These are phyloP conservation scores for Porites australiensis DNA, from an alignment of 64 coral and sea anemone genomes.

Conservation along the genomic window DNA sequence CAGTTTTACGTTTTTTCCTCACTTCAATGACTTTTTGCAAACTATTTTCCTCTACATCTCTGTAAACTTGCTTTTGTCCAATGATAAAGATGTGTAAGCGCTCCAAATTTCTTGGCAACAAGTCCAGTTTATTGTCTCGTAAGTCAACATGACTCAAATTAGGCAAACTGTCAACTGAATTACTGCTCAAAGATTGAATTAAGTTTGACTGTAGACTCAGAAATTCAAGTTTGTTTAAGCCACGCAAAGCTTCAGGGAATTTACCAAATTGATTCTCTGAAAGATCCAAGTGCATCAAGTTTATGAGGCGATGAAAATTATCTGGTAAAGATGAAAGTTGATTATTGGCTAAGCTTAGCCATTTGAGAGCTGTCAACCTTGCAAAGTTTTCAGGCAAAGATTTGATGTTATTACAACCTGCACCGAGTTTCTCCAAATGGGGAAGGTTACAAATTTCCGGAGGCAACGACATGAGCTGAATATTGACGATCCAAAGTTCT, in stretches of 20 bases:
- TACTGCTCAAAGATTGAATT: slow-evolving; percentile 55
- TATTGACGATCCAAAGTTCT: slow-evolving; percentile 93
- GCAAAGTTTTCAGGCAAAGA: slow-evolving; percentile 75
- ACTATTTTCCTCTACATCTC: slow-evolving; percentile 38
- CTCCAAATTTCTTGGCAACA: slow-evolving; percentile 88
- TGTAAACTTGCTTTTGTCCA: slow-evolving; percentile 75
- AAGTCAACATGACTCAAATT: slow-evolving; percentile 82
- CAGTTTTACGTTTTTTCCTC: slow-evolving; percentile 22
- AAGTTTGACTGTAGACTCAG: slow-evolving; percentile 77
- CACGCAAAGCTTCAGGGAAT: slow-evolving; percentile 76
- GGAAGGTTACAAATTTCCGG: slow-evolving; percentile 89
- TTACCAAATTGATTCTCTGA: slow-evolving; percentile 71
- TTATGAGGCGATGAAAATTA: slow-evolving; percentile 72
- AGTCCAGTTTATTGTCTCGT: slow-evolving; percentile 73
- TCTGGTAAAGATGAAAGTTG: slow-evolving; percentile 76
- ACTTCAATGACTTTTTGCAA: slow-evolving; percentile 30
- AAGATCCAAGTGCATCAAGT: slow-evolving; percentile 83
- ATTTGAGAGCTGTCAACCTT: slow-evolving; percentile 63
- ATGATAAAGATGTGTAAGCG: slow-evolving; percentile 76
- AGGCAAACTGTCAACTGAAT: slow-evolving; percentile 17
- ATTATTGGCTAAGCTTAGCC: slow-evolving; percentile 82
- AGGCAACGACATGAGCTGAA: slow-evolving; percentile 94
- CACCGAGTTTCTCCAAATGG: slow-evolving; percentile 87
- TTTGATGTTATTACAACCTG: slow-evolving; percentile 82
- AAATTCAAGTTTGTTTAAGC: slow-evolving; percentile 70